A percentile compares a stretch with the other conserved stretches of the same genome.
These are phyloP conservation scores for Oedothorax gibbosus DNA, from an alignment of 1,140 invertebrate species.

Conservation along the genomic window DNA sequence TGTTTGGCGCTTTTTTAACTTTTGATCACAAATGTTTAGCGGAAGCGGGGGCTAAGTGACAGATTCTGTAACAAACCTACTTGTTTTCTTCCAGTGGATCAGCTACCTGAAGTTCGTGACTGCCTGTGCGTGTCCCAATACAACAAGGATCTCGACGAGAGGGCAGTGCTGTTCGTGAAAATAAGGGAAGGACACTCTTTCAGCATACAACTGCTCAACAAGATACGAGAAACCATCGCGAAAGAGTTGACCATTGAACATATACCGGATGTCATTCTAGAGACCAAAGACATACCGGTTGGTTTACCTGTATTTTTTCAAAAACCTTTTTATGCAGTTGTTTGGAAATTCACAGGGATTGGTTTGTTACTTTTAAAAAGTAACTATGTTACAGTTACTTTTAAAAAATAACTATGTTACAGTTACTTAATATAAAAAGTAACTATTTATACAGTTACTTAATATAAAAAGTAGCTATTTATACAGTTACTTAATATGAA, in stretches of 20 bases:
- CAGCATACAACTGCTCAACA: slow-evolving; percentile 67
- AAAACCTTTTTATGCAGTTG: too few relatives aligned
- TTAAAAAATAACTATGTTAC: too few relatives aligned
- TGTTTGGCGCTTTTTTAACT: too few relatives aligned
- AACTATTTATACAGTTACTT: too few relatives aligned
- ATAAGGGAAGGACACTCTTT: slow-evolving; percentile 68
- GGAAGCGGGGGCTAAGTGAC: too few relatives aligned
- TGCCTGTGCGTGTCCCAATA: slow-evolving; percentile 72
- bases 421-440: too few relatives aligned
- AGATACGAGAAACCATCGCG: slow-evolving; percentile 69
- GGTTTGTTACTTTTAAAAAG: too few relatives aligned
- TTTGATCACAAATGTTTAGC: too few relatives aligned
- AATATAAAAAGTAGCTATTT: too few relatives aligned
- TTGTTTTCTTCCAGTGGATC: slow-evolving; percentile 66
- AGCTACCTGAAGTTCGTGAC: slow-evolving; percentile 71
- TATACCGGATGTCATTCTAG: slow-evolving; percentile 71
- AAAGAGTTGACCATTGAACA: slow-evolving; percentile 71
- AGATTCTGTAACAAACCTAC: neutral
- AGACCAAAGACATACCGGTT: slow-evolving; percentile 72
- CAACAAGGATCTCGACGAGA: slow-evolving; percentile 69
- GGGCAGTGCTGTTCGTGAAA: slow-evolving; percentile 73
- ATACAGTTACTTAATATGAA: too few relatives aligned
- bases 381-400: too few relatives aligned
- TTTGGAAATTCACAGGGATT: too few relatives aligned
- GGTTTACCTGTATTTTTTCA: slow-evolving; percentile 50